Conservation (phyloP, 2,113 vertebrate genomes). For the Tylochromis polylepis region DNA sequence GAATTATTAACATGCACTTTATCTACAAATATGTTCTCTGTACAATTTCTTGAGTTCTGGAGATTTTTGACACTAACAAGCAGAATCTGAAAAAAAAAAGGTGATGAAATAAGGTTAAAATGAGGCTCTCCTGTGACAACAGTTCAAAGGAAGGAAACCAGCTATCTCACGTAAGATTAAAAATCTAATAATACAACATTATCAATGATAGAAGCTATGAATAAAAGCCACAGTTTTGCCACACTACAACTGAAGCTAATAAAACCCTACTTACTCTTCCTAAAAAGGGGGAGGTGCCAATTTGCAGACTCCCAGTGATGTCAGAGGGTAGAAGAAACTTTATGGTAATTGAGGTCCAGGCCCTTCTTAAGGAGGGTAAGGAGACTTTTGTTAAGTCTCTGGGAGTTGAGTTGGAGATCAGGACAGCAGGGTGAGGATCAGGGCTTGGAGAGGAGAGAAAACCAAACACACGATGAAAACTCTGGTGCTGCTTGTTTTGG, state of each 20-base stretch:
- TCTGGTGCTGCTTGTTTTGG: constrained; percentile 33
- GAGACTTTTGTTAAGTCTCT: constrained; percentile 8
- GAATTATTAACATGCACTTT: not conserved
- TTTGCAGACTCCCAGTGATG: constrained; percentile 44
- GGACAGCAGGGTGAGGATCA: constrained; percentile 33
- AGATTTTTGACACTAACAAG: not conserved
- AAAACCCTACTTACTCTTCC: not conserved
- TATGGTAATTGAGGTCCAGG: constrained; percentile 60
- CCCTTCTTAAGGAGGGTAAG: constrained; percentile 55
- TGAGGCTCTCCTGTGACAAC: not conserved
- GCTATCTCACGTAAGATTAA: not conserved
- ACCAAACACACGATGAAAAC: constrained; percentile 50
- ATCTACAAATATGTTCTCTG: not conserved
- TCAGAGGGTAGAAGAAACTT: constrained; percentile 51
- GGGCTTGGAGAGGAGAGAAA: constrained; percentile 23
- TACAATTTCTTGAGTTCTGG: not conserved
- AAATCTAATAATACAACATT: not conserved
- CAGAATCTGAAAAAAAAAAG: not conserved
- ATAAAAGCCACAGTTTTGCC: not conserved
- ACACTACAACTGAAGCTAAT: not conserved
- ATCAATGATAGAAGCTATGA: not conserved
- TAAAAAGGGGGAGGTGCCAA: constrained; percentile 35
- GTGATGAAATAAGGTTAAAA: not conserved
- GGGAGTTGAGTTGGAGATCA: constrained; percentile 29
- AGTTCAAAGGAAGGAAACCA: not conserved